These are phyloP conservation scores for Perccottus glenii DNA, from an alignment of 2,113 vertebrate genomes.

Conservation along the genomic window DNA sequence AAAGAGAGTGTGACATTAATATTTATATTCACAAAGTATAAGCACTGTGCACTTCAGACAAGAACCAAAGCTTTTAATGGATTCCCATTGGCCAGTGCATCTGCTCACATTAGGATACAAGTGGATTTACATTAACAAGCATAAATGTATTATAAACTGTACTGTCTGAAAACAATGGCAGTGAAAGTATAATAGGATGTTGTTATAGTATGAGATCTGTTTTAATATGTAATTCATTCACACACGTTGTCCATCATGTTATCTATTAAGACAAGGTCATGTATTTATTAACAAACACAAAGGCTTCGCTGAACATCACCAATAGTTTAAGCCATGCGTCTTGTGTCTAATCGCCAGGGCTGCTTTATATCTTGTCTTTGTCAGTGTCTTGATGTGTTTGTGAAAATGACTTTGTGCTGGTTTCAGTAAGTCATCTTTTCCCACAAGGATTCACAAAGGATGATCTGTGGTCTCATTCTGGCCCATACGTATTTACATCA, in stretches of 20 bases:
- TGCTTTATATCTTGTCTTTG: constrained; percentile 15
- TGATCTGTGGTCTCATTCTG: constrained; percentile 17
- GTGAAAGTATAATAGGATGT: too few species aligned
- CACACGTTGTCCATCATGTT: neutral
- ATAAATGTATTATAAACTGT: too few species aligned
- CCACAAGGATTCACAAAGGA: constrained; percentile 16
- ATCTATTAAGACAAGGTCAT: constrained; percentile 9
- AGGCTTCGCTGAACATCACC: neutral
- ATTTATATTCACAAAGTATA: neutral
- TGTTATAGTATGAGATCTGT: too few species aligned
- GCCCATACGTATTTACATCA: neutral
- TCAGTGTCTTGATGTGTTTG: constrained; percentile 18
- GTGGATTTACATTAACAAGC: too few species aligned
- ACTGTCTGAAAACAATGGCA: too few species aligned
- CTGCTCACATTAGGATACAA: too few species aligned
- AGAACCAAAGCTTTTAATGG: too few species aligned
- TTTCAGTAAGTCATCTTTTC: constrained; percentile 6
- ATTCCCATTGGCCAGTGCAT: too few species aligned
- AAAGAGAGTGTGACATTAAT: constrained; percentile 20
- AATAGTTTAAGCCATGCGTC: neutral
- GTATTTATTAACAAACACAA: constrained; percentile 19
- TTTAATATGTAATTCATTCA: neutral
- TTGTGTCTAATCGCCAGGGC: constrained; percentile 7
- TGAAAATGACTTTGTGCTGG: constrained; percentile 12
- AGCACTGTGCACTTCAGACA: neutral